phyloP scores from a whole-genome alignment of 2,888 invertebrate species.

The Lepetodrilus schrolli region DNA sequence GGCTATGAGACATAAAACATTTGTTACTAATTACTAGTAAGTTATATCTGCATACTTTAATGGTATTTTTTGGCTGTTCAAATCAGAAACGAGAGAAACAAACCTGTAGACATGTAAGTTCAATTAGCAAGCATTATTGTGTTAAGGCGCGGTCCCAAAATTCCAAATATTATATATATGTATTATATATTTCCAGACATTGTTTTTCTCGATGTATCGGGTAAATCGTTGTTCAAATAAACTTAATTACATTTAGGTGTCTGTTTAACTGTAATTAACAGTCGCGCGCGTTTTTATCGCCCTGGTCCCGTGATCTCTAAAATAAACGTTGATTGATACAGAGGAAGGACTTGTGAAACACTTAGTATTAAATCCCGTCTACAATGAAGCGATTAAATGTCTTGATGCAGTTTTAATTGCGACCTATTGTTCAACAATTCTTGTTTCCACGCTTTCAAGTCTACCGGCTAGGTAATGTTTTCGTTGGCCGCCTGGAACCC shows the following conservation, averaged over 20 bases:
- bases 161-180: not conserved
- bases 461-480: too few relatives aligned
- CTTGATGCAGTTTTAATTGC: slow-evolving; percentile 2
- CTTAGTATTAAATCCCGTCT: not conserved
- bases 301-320: not conserved
- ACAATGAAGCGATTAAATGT: not conserved
- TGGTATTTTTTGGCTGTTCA: too few relatives aligned
- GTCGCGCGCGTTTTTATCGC: slow-evolving; percentile 18
- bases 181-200: not conserved
- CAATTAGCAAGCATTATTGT: slow-evolving; percentile 1
- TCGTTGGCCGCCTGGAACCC: too few relatives aligned
- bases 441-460: too few relatives aligned
- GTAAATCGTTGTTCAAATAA: not conserved
- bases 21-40: too few relatives aligned
- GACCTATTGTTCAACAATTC: not conserved
- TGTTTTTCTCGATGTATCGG: not conserved
- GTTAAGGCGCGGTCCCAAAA: not conserved
- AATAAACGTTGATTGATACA: slow-evolving; percentile 7
- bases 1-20: too few relatives aligned
- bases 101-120: too few relatives aligned
- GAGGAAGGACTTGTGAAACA: not conserved
- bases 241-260: slow-evolving; percentile 6
- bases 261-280: not conserved
- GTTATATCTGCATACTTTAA: too few relatives aligned
- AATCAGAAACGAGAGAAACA: too few relatives aligned